Evolutionary conservation across 2,113 vertebrate species (phyloP).

Genomic region (Petrocephalus microphthalmus): DNA sequence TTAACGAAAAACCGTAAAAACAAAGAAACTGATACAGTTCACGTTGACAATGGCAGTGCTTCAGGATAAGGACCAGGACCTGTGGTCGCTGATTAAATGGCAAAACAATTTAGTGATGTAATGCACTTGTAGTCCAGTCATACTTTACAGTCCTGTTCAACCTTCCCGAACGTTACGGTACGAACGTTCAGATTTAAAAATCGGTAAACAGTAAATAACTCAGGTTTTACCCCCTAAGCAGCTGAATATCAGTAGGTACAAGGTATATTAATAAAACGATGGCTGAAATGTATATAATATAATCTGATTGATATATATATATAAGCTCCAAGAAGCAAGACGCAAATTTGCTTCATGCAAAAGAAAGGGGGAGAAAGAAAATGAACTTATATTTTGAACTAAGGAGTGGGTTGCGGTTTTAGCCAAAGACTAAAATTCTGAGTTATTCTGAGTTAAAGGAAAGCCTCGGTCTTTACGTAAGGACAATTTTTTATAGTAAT

Average conservation of each 20-base stretch:
- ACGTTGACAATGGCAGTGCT: neutral
- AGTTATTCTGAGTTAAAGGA: no score
- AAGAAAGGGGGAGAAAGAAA: neutral
- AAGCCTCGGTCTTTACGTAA: no score
- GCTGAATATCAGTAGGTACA: neutral
- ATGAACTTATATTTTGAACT: neutral
- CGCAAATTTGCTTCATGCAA: neutral
- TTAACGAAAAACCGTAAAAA: neutral
- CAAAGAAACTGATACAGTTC: neutral
- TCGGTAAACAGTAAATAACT: neutral
- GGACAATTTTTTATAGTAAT: no score
- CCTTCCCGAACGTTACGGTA: neutral
- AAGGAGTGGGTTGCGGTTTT: no score
- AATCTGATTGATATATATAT: no score
- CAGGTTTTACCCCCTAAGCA: neutral
- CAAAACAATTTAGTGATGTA: no score
- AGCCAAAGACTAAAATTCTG: no score
- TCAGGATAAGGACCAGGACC: neutral
- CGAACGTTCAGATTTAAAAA: neutral
- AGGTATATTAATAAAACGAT: neutral
- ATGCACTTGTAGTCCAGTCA: neutral
- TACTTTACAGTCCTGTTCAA: neutral
- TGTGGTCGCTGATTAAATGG: no score
- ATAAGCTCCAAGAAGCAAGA: neutral
- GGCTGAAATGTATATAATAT: no score